phyloP scores from a whole-genome alignment of 2,797 vertebrate species.

The Gymnodraco acuticeps region DNA sequence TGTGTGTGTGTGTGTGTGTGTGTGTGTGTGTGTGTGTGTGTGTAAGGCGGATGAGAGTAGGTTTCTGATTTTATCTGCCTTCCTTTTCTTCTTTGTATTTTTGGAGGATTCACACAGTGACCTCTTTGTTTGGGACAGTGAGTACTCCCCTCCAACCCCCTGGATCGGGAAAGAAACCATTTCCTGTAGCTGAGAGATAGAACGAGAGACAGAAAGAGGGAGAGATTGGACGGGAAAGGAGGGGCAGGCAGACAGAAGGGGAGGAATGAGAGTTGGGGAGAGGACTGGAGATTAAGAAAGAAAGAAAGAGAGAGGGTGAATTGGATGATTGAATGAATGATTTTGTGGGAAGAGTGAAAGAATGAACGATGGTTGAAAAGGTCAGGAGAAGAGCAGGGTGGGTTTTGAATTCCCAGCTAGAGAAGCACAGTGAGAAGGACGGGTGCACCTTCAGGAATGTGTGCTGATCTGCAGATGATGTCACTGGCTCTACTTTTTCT shows the following conservation, averaged over 20 bases:
- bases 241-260: conserved; percentile 54
- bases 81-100: conserved; percentile 87
- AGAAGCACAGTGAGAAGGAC: background rate
- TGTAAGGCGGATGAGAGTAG: conserved; percentile 88
- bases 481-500: too few relatives aligned
- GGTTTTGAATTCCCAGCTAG: conserved; percentile 35
- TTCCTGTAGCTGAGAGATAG: conserved; percentile 83
- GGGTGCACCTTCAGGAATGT: too few relatives aligned
- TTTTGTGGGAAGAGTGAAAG: conserved; percentile 53
- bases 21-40: conserved; percentile 53
- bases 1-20: conserved; percentile 37
- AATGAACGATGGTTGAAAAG: conserved; percentile 62
- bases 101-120: conserved; percentile 89
- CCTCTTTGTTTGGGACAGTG: conserved; percentile 93
- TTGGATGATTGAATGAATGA: conserved; percentile 61
- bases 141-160: conserved; percentile 72
- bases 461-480: too few relatives aligned
- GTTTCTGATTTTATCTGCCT: conserved; percentile 91
- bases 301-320: conserved; percentile 60
- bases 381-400: conserved; percentile 50
- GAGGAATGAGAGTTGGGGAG: conserved; percentile 60
- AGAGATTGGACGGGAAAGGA: conserved; percentile 68
- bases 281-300: conserved; percentile 72
- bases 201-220: conserved; percentile 66
- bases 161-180: conserved; percentile 79